Percentiles rank a stretch among this genome's conserved stretches.
phyloP scores from a whole-genome alignment of 1,140 invertebrate genomes.

The Alviniconcha marisindica region DNA sequence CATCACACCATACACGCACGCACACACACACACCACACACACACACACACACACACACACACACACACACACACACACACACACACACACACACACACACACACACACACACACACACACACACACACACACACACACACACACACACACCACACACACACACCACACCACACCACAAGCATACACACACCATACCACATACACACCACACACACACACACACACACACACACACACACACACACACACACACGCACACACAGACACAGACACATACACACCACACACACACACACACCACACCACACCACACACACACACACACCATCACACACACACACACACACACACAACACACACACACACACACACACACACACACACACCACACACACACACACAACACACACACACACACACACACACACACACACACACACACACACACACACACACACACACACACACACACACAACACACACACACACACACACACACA shows the following conservation, averaged over 20 bases:
- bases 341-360: not conserved
- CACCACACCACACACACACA: not conserved
- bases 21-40: not conserved
- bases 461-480: not conserved
- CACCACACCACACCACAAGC: not conserved
- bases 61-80: not conserved
- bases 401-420: not conserved
- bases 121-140: not conserved
- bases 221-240: slow-evolving; percentile 12
- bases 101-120: slow-evolving; percentile 29
- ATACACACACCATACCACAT: not conserved
- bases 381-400: not conserved
- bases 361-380: slow-evolving; percentile 35
- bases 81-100: not conserved
- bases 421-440: not conserved
- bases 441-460: not conserved
- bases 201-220: not conserved
- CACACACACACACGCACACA: slow-evolving; percentile 16
- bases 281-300: not conserved
- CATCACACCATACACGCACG: not conserved
- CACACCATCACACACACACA: not conserved
- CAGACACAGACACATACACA: not conserved
- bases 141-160: not conserved
- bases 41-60: not conserved
- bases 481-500: not conserved